A percentile compares a stretch with the other conserved stretches of the same genome.
Conservation (phyloP, 2,113 vertebrate genomes). For the Leptobrachium ailaonicum region DNA sequence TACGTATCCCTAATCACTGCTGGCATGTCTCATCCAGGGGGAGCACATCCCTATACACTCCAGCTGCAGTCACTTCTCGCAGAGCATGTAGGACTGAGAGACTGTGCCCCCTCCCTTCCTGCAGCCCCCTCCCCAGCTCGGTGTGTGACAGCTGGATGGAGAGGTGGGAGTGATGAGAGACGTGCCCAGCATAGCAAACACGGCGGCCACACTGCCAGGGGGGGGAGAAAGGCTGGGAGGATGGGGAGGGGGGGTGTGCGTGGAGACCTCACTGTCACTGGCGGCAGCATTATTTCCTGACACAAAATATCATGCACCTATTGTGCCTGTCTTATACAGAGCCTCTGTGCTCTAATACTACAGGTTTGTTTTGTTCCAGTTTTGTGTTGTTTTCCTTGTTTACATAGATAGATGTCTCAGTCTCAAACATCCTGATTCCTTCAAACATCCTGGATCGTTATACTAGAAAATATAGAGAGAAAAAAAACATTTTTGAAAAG, state of each 20-base stretch:
- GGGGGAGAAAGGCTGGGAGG: conserved; percentile 12
- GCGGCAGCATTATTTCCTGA: conserved; percentile 12
- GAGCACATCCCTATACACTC: too few relatives aligned
- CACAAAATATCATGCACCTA: background rate
- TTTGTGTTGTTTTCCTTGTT: too few relatives aligned
- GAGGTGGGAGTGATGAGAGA: conserved; percentile 38
- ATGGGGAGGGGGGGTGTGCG: background rate
- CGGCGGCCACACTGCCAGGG: conserved; percentile 18
- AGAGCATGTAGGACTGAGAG: background rate
- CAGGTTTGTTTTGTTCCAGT: too few relatives aligned
- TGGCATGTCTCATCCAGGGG: too few relatives aligned
- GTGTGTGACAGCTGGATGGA: conserved; percentile 45
- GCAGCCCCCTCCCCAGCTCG: background rate
- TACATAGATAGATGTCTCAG: too few relatives aligned
- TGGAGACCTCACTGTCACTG: conserved; percentile 22
- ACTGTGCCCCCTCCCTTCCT: background rate
- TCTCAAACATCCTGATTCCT: too few relatives aligned
- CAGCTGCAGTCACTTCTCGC: background rate
- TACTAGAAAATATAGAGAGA: too few relatives aligned
- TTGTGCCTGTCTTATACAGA: too few relatives aligned
- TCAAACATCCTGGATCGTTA: too few relatives aligned
- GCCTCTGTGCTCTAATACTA: too few relatives aligned
- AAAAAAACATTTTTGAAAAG: too few relatives aligned
- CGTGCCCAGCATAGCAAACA: conserved; percentile 41
- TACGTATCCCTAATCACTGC: too few relatives aligned